Conservation (phyloP, 2,113 vertebrate species). For the Ascaphus truei region DNA sequence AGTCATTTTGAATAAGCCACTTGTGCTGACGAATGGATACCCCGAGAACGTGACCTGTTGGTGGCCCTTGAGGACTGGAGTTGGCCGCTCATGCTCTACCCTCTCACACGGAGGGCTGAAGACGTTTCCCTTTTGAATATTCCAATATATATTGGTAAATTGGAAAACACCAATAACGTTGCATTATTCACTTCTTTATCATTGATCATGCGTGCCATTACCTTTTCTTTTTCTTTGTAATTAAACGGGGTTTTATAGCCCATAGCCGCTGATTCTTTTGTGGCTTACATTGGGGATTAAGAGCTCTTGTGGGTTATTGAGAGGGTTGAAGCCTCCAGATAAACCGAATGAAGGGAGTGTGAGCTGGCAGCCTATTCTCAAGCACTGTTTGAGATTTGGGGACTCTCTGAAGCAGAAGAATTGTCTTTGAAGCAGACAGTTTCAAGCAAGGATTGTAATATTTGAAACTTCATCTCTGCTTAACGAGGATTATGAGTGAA, state of each 20-base stretch:
- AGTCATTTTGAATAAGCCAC: too few relatives aligned
- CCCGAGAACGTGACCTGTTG: too few relatives aligned
- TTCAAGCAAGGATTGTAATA: conserved; percentile 2
- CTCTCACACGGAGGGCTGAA: too few relatives aligned
- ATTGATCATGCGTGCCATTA: not conserved
- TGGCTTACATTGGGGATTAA: not conserved
- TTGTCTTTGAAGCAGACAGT: not conserved
- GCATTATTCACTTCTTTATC: too few relatives aligned
- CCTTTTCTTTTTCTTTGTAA: not conserved
- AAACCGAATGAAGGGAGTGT: not conserved
- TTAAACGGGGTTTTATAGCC: not conserved
- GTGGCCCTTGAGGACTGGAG: too few relatives aligned
- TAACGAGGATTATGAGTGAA: not conserved
- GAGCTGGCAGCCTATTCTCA: not conserved
- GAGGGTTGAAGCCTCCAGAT: conserved; percentile 12
- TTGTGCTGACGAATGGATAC: too few relatives aligned
- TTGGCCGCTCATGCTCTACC: too few relatives aligned
- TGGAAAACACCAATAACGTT: too few relatives aligned
- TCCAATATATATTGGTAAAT: too few relatives aligned
- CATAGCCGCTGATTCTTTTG: not conserved
- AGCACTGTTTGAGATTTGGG: not conserved
- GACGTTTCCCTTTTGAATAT: too few relatives aligned
- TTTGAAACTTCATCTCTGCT: not conserved
- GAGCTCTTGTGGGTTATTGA: not conserved
- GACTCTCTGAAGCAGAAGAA: not conserved